These are phyloP conservation scores for Mercenaria mercenaria DNA, from an alignment of 1,140 invertebrate species.

Conservation along the genomic window DNA sequence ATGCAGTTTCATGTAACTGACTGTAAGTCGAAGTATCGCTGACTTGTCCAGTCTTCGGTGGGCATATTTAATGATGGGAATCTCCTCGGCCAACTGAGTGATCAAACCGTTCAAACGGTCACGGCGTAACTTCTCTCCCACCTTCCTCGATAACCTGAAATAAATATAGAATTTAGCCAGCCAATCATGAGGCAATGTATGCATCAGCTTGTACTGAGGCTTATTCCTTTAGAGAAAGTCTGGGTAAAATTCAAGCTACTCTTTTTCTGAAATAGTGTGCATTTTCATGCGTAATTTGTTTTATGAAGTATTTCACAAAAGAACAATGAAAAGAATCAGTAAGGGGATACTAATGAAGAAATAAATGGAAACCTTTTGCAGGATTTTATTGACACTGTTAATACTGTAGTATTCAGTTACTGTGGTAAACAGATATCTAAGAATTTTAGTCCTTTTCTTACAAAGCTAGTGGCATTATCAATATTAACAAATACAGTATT, in stretches of 20 bases:
- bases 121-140: slow-evolving; percentile 70
- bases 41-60: slow-evolving; percentile 69
- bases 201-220: background rate
- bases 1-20: slow-evolving; percentile 69
- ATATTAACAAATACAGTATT: too few species aligned
- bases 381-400: too few species aligned
- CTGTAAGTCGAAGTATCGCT: slow-evolving; percentile 68
- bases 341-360: too few species aligned
- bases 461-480: too few species aligned
- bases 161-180: background rate
- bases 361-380: too few species aligned
- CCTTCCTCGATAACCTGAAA: slow-evolving; percentile 65
- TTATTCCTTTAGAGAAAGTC: background rate
- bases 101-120: slow-evolving; percentile 70
- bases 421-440: too few species aligned
- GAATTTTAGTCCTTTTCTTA: too few species aligned
- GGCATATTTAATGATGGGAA: slow-evolving; percentile 61
- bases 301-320: too few species aligned
- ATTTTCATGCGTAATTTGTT: too few species aligned
- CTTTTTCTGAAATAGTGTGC: too few species aligned
- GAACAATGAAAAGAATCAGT: too few species aligned
- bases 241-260: background rate
- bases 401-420: too few species aligned
- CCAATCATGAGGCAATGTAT: background rate
- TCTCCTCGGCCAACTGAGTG: slow-evolving; percentile 66